These are phyloP conservation scores for Cetonia aurata DNA, from an alignment of 2,888 invertebrate genomes.

Conservation along the genomic window DNA sequence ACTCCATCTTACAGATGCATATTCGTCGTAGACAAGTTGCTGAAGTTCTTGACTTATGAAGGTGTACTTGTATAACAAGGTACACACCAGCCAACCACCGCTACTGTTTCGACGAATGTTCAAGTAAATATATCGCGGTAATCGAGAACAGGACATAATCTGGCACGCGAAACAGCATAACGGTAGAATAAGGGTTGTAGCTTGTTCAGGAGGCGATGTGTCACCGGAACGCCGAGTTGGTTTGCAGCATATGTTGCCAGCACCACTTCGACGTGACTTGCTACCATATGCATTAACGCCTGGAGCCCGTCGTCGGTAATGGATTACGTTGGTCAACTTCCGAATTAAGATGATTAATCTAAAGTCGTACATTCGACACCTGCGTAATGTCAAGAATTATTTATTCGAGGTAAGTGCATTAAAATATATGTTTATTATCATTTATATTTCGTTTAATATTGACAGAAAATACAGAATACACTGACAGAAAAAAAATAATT, in stretches of 20 bases:
- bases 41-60: no score
- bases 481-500: no score
- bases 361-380: no score
- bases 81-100: no score
- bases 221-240: constrained; percentile 7
- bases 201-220: constrained; percentile 9
- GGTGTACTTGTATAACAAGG: no score
- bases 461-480: no score
- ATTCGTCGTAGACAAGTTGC: no score
- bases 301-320: background rate
- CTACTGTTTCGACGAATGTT: constrained; percentile 6
- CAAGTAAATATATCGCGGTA: constrained; percentile 2
- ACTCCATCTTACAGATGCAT: no score
- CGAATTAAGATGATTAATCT: constrained; percentile 24
- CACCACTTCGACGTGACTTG: constrained; percentile 11
- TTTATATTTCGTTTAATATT: no score
- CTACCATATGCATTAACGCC: constrained; percentile 13
- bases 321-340: constrained; percentile 28
- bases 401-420: no score
- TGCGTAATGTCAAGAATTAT: no score
- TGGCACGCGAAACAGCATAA: background rate
- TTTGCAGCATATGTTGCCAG: constrained; percentile 18
- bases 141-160: constrained; percentile 21
- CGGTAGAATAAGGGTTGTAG: constrained; percentile 1
- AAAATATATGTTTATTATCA: no score